Evolutionary conservation across 2,113 vertebrate genomes (phyloP).

Genomic region (Aythya baeri): DNA sequence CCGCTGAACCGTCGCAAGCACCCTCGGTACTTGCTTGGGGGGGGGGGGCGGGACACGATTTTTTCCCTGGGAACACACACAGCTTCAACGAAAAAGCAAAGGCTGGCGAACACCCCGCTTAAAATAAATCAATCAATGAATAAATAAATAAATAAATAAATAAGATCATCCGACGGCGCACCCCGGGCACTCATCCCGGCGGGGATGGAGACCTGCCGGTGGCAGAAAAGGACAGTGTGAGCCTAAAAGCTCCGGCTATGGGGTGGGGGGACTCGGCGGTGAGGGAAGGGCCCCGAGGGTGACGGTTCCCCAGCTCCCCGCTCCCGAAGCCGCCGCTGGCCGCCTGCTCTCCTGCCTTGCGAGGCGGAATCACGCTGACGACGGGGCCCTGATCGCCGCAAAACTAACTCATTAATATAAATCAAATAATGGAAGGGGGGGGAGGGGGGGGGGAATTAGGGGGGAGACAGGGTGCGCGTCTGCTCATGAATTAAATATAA

Average conservation of each 20-base stretch:
- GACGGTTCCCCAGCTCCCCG: too few species aligned
- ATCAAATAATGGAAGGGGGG: slow-evolving; percentile 36
- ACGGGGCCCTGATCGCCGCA: not conserved
- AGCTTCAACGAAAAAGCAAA: not conserved
- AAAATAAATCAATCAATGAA: too few species aligned
- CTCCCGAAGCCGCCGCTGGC: not conserved
- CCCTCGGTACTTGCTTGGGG: not conserved
- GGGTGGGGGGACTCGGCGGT: too few species aligned
- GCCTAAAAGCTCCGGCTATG: too few species aligned
- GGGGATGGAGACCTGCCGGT: not conserved
- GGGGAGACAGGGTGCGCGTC: not conserved
- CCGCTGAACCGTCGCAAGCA: not conserved
- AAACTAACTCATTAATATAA: slow-evolving; percentile 64
- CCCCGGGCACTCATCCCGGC: not conserved
- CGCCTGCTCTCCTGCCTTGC: not conserved
- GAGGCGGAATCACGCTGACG: not conserved
- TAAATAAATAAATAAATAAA: too few species aligned
- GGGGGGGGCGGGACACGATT: too few species aligned
- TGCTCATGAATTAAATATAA: slow-evolving; percentile 76
- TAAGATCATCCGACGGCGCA: not conserved
- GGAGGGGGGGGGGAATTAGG: too few species aligned
- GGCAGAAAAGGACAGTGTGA: too few species aligned
- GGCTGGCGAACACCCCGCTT: not conserved
- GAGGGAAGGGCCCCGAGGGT: too few species aligned
- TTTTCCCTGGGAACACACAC: not conserved